phyloP scores from a whole-genome alignment of 1,140 invertebrate species.

The Trichonephila clavipes region DNA sequence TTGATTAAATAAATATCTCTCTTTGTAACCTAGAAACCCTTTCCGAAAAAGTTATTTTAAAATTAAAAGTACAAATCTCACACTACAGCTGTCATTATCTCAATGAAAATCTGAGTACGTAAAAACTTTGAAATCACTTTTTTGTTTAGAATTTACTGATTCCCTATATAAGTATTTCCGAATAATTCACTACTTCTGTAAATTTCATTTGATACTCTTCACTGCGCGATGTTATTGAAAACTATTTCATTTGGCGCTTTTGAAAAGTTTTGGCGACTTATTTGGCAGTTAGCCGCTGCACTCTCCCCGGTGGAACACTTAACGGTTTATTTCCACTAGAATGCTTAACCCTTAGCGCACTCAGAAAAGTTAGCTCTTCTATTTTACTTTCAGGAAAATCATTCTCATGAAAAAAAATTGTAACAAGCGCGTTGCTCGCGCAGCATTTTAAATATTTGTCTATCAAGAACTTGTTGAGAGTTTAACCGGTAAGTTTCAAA shows the following conservation, averaged over 20 bases:
- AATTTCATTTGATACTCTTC: neutral
- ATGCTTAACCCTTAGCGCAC: constrained; percentile 15
- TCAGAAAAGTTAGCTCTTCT: neutral
- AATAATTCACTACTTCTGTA: neutral
- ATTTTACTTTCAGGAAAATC: neutral
- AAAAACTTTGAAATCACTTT: too few relatives aligned
- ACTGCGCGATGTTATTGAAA: neutral
- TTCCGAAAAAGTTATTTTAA: too few relatives aligned
- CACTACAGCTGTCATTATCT: too few relatives aligned
- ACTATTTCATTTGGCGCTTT: constrained; percentile 22
- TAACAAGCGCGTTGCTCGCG: neutral
- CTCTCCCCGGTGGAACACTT: neutral
- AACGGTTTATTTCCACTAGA: constrained; percentile 4
- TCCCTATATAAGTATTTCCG: neutral
- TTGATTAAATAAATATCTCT: too few relatives aligned
- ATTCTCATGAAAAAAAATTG: neutral
- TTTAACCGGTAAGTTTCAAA: neutral
- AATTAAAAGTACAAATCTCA: too few relatives aligned
- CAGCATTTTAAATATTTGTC: neutral
- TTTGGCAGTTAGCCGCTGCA: neutral
- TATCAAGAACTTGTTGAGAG: neutral
- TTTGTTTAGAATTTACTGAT: too few relatives aligned
- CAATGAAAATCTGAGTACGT: too few relatives aligned
- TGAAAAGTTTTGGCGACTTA: constrained; percentile 17
- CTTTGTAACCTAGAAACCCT: too few relatives aligned